Conservation (phyloP, 2,113 vertebrate genomes). For the Parotia lawesii region DNA sequence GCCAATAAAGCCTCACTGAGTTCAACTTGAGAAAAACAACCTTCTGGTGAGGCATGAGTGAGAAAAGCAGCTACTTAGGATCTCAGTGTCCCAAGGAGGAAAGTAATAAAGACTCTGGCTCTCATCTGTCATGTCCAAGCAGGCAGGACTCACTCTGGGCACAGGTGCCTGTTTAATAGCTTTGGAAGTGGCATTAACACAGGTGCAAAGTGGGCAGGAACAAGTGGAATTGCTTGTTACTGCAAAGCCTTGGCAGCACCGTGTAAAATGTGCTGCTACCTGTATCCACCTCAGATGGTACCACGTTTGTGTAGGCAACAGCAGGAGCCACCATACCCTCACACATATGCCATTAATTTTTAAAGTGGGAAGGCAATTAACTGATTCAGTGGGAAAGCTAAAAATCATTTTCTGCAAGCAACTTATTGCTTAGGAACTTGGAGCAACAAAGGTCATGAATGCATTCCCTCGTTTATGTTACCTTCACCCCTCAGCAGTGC, state of each 20-base stretch:
- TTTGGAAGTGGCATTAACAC: conserved; percentile 13
- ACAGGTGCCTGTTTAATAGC: conserved; percentile 33
- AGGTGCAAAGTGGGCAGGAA: conserved; percentile 7
- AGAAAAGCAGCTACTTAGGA: not conserved
- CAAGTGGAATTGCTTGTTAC: not conserved
- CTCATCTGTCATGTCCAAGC: not conserved
- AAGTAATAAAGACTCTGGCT: not conserved
- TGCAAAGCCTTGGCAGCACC: not conserved
- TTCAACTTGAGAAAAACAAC: not conserved
- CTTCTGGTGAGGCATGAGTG: not conserved
- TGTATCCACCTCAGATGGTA: not conserved
- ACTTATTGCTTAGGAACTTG: not conserved
- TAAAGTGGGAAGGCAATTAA: not conserved
- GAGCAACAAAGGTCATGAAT: not conserved
- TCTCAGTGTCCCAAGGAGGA: not conserved
- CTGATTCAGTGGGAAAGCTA: not conserved
- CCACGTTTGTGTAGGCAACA: not conserved
- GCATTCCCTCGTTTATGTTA: not conserved
- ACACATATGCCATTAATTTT: not conserved
- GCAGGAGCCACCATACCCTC: not conserved
- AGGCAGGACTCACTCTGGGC: not conserved
- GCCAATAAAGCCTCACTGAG: not conserved
- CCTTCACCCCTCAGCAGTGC: not conserved
- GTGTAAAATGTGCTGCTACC: not conserved
- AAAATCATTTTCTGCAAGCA: not conserved